Evolutionary conservation across 2,797 vertebrate genomes (phyloP), one percentile per base, ranked within the genome.

Genomic region (Acipenser oxyrinchus): DNA sequence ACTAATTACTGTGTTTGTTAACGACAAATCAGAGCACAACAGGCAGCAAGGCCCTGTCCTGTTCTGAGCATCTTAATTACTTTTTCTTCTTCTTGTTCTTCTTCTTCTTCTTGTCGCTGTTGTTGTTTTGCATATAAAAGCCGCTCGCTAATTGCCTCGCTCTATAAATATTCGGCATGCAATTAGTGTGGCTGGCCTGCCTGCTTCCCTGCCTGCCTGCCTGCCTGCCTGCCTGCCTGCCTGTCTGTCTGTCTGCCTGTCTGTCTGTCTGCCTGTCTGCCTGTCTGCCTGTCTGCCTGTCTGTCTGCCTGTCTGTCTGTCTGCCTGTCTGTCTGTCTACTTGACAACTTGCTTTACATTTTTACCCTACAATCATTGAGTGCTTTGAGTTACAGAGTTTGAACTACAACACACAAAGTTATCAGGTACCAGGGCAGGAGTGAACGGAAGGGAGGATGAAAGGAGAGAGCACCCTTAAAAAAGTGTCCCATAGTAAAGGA

Each of bases 111-210:
- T 81, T 83, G 84, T 85, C 84, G 85, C 81, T 86, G 85, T 87
- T 88, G 86, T 95, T 97, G 95, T 94, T 99, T 99, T 95, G 95
- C 95, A 99, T 97, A 97, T 98, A 97, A 99, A 99, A 99, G 94
- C 93, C 92, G 92, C 91, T 93, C 91, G 93, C 93, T 97, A 97
- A 98, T 99, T 99, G 95, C 97, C 93, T 97, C 23, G 92, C 93
- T 93, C 94, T 95, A 95, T 97, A 97, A 99, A 97, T 97, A 97
- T 97, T 95, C 94, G 90, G 91, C 92, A 92, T 94, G 94, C 94
- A 99, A 97, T 98, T 96, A 97, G 93, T 82, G 67, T 51, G 81
- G 79, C 88, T 87, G 88, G 87, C 87, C 86, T 84, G 86, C 79
- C 85, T 88, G 71, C 78, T 80, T 81, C 67, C 66, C 68, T 68